These are phyloP conservation scores for Corydoras sp. DNA, from an alignment of 2,113 vertebrate species.

Conservation along the genomic window DNA sequence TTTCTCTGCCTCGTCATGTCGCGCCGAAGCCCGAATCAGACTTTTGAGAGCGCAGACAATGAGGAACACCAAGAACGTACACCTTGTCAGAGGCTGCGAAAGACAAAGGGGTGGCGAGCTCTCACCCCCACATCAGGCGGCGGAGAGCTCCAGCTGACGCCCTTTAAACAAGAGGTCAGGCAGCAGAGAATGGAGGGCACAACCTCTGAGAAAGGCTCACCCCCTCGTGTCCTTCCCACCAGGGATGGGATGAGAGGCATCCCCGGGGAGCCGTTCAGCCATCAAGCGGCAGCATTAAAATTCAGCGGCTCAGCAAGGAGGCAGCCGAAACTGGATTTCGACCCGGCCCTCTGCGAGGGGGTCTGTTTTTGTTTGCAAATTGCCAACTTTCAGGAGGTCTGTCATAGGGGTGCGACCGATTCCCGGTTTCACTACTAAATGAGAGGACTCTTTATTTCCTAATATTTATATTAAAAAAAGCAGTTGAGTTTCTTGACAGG, in stretches of 20 bases:
- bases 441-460: too few relatives aligned
- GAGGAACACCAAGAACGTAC: neutral
- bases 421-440: too few relatives aligned
- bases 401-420: neutral
- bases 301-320: slow-evolving; percentile 59
- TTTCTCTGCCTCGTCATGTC: too few relatives aligned
- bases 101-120: slow-evolving; percentile 68
- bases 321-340: slow-evolving; percentile 53
- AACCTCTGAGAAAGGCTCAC: slow-evolving; percentile 57
- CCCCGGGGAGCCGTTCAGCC: slow-evolving; percentile 34
- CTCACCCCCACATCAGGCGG: slow-evolving; percentile 60
- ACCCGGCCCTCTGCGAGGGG: neutral
- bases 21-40: too few relatives aligned
- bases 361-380: slow-evolving; percentile 14
- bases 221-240: slow-evolving; percentile 32
- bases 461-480: too few relatives aligned
- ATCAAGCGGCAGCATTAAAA: slow-evolving; percentile 55
- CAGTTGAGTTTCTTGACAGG: too few relatives aligned
- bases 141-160: slow-evolving; percentile 68
- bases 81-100: slow-evolving; percentile 15
- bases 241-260: slow-evolving; percentile 38
- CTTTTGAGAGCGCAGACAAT: neutral
- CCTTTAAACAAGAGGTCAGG: slow-evolving; percentile 68
- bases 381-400: slow-evolving; percentile 1
- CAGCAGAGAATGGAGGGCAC: slow-evolving; percentile 59